phyloP scores from a whole-genome alignment of 2,797 vertebrate genomes.

The Onychomys leucogaster region DNA sequence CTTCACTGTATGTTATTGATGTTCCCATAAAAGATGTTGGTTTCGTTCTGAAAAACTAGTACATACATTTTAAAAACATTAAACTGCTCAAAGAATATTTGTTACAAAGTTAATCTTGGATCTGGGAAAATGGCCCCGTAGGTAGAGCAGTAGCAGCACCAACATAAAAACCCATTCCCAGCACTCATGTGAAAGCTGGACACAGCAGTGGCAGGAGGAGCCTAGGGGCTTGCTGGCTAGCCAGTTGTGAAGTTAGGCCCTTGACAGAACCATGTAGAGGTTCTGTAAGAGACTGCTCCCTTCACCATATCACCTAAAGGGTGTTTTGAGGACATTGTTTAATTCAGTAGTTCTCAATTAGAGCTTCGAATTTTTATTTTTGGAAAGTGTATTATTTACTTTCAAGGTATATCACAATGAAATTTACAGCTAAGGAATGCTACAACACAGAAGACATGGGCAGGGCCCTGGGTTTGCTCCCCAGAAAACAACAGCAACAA shows the following conservation, averaged over 20 bases:
- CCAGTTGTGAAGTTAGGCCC: not conserved
- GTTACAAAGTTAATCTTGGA: slow-evolving; percentile 34
- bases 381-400: not conserved
- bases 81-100: slow-evolving; percentile 19
- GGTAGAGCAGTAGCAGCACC: not conserved
- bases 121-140: not conserved
- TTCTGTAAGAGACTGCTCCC: not conserved
- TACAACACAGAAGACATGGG: not conserved
- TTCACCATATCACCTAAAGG: not conserved
- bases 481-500: not conserved
- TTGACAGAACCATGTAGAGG: not conserved
- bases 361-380: not conserved
- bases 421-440: not conserved
- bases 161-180: not conserved
- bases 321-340: not conserved
- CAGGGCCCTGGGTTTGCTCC: not conserved
- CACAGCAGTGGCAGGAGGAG: not conserved
- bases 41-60: slow-evolving; percentile 36
- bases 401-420: not conserved
- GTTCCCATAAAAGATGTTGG: not conserved
- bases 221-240: not conserved
- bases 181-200: not conserved
- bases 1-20: not conserved
- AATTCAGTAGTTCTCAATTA: not conserved
- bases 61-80: not conserved